These are phyloP conservation scores for Bagarius yarrelli DNA, from an alignment of 2,113 vertebrate genomes.

Conservation along the genomic window DNA sequence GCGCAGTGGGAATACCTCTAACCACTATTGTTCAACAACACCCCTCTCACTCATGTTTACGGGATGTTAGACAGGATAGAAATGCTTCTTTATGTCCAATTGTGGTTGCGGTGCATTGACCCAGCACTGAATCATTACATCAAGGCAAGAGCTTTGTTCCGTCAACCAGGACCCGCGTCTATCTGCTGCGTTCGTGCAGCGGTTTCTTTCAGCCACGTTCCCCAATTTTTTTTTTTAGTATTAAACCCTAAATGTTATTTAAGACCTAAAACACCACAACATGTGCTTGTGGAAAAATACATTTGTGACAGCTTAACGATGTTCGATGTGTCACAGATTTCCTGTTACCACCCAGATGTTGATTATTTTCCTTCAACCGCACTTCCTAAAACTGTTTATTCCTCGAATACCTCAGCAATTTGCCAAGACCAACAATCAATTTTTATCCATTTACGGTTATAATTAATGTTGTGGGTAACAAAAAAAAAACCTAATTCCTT, in stretches of 20 bases:
- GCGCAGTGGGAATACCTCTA: conserved; percentile 29
- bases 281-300: not conserved
- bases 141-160: conserved; percentile 9
- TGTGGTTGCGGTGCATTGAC: conserved; percentile 37
- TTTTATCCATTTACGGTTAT: not conserved
- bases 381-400: conserved; percentile 6
- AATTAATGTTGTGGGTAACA: not conserved
- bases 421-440: not conserved
- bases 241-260: not conserved
- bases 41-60: conserved; percentile 36
- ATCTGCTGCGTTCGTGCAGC: not conserved
- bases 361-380: not conserved
- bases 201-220: not conserved
- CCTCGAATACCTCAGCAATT: not conserved
- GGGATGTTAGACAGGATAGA: conserved; percentile 18
- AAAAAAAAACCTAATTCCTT: not conserved
- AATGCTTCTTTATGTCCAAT: conserved; percentile 31
- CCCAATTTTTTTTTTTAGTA: not conserved
- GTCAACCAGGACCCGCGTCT: not conserved
- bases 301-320: not conserved
- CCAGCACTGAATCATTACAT: conserved; percentile 26
- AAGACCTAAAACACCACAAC: not conserved
- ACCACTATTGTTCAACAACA: conserved; percentile 22
- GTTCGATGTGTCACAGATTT: not conserved
- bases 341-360: conserved; percentile 15